phyloP scores from a whole-genome alignment of 2,797 vertebrate species.

The Tokudaia tokunoshimensis region DNA sequence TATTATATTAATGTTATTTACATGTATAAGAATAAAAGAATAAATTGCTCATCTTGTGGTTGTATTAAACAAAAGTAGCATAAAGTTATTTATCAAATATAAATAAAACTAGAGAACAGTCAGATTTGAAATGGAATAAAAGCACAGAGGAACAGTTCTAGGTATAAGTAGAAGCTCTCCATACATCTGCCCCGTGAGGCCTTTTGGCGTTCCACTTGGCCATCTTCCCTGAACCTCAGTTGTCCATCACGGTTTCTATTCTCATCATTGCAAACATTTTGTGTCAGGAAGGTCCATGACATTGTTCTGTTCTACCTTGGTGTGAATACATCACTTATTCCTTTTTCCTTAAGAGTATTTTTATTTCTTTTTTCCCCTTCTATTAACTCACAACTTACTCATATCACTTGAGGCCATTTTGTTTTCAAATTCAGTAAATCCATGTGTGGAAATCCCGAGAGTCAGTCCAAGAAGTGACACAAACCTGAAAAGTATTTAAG shows the following conservation, averaged over 20 bases:
- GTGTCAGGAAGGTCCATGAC: neutral
- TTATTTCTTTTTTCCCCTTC: neutral
- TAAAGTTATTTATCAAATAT: constrained; percentile 26
- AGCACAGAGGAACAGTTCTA: neutral
- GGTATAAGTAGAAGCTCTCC: neutral
- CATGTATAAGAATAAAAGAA: neutral
- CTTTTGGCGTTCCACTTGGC: neutral
- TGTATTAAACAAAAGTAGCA: neutral
- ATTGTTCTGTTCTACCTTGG: neutral
- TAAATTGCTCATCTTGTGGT: neutral
- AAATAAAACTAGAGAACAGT: constrained; percentile 24
- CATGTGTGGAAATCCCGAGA: neutral
- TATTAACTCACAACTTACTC: neutral
- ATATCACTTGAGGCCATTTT: neutral
- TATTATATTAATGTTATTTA: neutral
- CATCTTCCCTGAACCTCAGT: neutral
- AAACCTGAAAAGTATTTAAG: neutral
- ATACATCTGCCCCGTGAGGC: neutral
- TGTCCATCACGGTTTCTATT: neutral
- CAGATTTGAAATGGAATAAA: neutral
- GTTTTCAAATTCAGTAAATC: constrained; percentile 18
- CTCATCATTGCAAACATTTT: constrained; percentile 14
- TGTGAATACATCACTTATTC: neutral
- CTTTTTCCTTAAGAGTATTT: neutral
- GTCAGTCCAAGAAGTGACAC: neutral